phyloP scores from a whole-genome alignment of 2,113 vertebrate species.

The pig (Sus scrofa) region DNA sequence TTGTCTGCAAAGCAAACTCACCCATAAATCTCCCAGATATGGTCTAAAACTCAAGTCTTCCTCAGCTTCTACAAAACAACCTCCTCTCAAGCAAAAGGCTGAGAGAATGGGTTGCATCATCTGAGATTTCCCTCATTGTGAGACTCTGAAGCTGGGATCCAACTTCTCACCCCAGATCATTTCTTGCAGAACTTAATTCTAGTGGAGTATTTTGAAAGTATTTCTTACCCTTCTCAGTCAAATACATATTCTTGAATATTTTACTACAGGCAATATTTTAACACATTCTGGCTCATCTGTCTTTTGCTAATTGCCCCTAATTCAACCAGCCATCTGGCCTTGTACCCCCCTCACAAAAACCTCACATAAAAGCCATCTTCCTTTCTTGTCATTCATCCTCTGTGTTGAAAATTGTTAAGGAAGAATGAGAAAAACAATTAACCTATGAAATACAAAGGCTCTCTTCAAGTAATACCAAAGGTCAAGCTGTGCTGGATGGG shows the following conservation, averaged over 20 bases:
- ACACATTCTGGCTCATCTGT: neutral
- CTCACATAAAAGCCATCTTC: neutral
- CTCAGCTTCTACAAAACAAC: neutral
- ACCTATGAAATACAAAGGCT: neutral
- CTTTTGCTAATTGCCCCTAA: neutral
- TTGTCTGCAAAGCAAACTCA: neutral
- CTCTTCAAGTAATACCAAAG: neutral
- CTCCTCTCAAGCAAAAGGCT: neutral
- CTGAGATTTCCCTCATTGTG: neutral
- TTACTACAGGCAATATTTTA: neutral
- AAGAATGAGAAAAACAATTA: slow-evolving; percentile 26
- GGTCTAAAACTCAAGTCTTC: neutral
- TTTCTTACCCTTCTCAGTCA: neutral
- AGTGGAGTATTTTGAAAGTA: neutral
- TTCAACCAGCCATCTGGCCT: neutral
- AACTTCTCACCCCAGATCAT: neutral
- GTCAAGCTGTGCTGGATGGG: neutral
- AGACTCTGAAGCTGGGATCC: neutral
- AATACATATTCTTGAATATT: neutral
- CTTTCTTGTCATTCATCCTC: neutral
- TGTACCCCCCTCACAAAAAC: neutral
- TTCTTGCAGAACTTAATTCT: neutral
- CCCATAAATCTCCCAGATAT: neutral
- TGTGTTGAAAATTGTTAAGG: neutral
- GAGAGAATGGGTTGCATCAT: neutral